Evolutionary conservation across 2,797 vertebrate species (phyloP).

Genomic region (Limnodromus scolopaceus): DNA sequence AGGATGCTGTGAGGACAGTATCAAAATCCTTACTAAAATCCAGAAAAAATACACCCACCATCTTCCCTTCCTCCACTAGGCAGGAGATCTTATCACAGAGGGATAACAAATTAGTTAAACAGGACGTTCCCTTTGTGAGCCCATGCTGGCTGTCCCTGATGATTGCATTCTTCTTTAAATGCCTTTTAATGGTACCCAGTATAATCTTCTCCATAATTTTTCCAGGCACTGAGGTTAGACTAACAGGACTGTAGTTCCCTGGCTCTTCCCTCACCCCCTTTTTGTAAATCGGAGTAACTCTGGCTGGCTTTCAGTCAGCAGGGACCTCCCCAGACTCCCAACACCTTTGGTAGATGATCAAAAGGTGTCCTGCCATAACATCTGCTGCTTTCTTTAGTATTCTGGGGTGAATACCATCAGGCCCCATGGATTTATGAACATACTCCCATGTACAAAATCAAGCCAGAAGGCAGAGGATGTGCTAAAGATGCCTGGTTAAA

Average conservation of each 20-base stretch:
- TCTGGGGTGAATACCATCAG: background rate
- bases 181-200: background rate
- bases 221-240: background rate
- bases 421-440: background rate
- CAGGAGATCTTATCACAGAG: accelerated
- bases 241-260: background rate
- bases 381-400: background rate
- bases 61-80: background rate
- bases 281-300: background rate
- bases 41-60: accelerated
- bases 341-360: background rate
- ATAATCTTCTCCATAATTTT: background rate
- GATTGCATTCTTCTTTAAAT: background rate
- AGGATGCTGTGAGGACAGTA: background rate
- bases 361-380: background rate
- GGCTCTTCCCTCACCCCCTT: background rate
- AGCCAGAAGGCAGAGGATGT: background rate
- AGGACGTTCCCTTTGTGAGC: background rate
- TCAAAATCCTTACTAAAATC: background rate
- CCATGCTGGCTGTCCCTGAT: background rate
- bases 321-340: background rate
- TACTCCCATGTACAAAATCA: accelerated
- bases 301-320: background rate
- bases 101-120: background rate
- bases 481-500: background rate